A percentile compares a stretch with the other conserved stretches of the same genome.
Evolutionary conservation across 2,888 invertebrate species (phyloP).

Genomic region (Eupeodes luniger): DNA sequence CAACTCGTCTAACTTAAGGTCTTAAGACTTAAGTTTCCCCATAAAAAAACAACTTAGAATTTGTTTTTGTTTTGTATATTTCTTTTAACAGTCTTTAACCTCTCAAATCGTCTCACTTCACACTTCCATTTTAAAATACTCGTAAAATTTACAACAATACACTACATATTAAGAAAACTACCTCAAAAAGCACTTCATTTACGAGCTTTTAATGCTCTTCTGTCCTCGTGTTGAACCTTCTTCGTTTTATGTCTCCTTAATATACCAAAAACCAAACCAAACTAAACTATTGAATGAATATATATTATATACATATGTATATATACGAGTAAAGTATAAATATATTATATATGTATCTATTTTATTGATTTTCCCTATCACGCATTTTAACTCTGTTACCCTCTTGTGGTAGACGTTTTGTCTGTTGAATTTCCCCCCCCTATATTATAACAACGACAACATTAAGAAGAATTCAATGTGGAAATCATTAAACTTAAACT

Average conservation of each 20-base stretch:
- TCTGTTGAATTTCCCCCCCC: conserved; percentile 40
- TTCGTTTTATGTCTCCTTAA: not conserved
- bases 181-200: conserved; percentile 40
- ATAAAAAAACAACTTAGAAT: not conserved
- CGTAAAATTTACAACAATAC: not conserved
- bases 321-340: too few species aligned
- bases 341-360: not conserved
- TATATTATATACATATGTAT: too few species aligned
- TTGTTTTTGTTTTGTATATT: not conserved
- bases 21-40: too few species aligned
- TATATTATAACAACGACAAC: conserved; percentile 29
- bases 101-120: not conserved
- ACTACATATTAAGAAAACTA: not conserved
- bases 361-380: conserved; percentile 21
- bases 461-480: conserved; percentile 37
- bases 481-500: conserved; percentile 67
- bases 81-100: not conserved
- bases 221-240: not conserved
- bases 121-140: not conserved
- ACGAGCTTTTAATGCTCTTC: not conserved
- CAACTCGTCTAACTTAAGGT: not conserved
- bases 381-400: conserved; percentile 2
- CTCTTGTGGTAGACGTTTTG: conserved; percentile 30
- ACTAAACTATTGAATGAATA: conserved; percentile 17
- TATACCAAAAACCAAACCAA: not conserved